Evolutionary conservation across 2,888 invertebrate genomes (phyloP).

Genomic region (Tigriopus californicus): DNA sequence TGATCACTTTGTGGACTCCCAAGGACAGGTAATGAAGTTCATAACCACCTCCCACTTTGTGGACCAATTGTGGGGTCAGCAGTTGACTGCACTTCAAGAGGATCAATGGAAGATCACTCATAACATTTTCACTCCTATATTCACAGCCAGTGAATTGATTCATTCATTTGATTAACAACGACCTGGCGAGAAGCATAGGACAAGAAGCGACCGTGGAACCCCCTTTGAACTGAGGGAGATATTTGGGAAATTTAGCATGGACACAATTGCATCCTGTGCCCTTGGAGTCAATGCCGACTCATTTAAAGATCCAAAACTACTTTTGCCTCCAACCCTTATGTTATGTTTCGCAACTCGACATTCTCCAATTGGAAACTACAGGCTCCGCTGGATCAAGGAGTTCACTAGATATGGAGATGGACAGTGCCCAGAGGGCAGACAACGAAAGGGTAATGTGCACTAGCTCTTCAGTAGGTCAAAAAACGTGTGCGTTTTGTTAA

Average conservation of each 20-base stretch:
- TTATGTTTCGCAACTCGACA: too few species aligned
- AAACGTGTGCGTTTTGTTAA: too few species aligned
- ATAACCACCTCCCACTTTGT: too few species aligned
- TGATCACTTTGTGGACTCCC: slow-evolving; percentile 17
- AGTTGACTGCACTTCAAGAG: slow-evolving; percentile 23
- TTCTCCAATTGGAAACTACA: too few species aligned
- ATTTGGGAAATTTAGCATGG: slow-evolving; percentile 40
- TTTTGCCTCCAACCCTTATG: not conserved
- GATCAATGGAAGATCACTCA: slow-evolving; percentile 42
- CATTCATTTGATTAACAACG: slow-evolving; percentile 36
- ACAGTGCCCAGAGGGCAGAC: too few species aligned
- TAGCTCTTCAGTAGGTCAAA: too few species aligned
- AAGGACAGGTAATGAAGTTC: not conserved
- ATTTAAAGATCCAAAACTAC: slow-evolving; percentile 31
- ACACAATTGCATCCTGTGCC: slow-evolving; percentile 40
- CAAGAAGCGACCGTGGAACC: slow-evolving; percentile 25
- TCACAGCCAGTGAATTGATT: slow-evolving; percentile 46
- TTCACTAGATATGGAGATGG: too few species aligned
- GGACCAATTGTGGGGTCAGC: too few species aligned
- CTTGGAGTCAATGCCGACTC: slow-evolving; percentile 43
- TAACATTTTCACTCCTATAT: slow-evolving; percentile 42
- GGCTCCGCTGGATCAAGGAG: too few species aligned
- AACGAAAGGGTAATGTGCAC: too few species aligned
- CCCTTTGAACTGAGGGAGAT: slow-evolving; percentile 35
- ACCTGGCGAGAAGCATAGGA: slow-evolving; percentile 32